Percentiles rank a stretch among this genome's conserved stretches.
These are phyloP conservation scores for Callionymus lyra DNA, from an alignment of 2,113 vertebrate species.

Conservation along the genomic window DNA sequence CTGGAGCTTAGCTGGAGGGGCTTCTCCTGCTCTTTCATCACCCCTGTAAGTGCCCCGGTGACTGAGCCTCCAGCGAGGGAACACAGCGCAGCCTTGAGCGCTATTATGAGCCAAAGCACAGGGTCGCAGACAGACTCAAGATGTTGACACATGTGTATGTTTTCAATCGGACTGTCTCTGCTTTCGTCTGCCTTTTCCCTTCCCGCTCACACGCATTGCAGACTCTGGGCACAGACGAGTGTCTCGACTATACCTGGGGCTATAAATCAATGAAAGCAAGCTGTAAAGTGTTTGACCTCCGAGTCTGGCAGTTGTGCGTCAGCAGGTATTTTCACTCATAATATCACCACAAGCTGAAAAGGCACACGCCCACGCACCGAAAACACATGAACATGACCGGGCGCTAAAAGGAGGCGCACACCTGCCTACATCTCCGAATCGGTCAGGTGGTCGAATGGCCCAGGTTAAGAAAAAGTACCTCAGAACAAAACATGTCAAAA, in stretches of 20 bases:
- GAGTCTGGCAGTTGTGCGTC: constrained; percentile 45
- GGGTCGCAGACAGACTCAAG: constrained; percentile 26
- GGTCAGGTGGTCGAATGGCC: too few species aligned
- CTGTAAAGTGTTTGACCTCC: constrained; percentile 52
- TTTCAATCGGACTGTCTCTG: background rate
- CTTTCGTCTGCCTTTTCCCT: constrained; percentile 15
- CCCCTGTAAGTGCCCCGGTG: constrained; percentile 36
- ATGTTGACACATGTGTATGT: constrained; percentile 22
- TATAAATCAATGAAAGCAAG: constrained; percentile 50
- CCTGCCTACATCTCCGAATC: too few species aligned
- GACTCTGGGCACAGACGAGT: constrained; percentile 10
- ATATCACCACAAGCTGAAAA: constrained; percentile 45
- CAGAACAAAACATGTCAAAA: background rate
- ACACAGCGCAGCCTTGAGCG: constrained; percentile 43
- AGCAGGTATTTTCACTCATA: constrained; percentile 63
- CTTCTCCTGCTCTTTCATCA: constrained; percentile 41
- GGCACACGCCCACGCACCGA: constrained; percentile 2
- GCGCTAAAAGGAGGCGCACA: constrained; percentile 10
- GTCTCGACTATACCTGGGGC: constrained; percentile 33
- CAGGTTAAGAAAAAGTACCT: too few species aligned
- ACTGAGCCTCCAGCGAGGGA: constrained; percentile 43
- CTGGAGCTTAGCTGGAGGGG: constrained; percentile 32
- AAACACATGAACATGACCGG: constrained; percentile 35
- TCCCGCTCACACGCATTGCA: constrained; percentile 18
- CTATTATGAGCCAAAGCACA: constrained; percentile 46